Conservation (phyloP, 2,888 invertebrate genomes). For the Brenthis hecate region DNA sequence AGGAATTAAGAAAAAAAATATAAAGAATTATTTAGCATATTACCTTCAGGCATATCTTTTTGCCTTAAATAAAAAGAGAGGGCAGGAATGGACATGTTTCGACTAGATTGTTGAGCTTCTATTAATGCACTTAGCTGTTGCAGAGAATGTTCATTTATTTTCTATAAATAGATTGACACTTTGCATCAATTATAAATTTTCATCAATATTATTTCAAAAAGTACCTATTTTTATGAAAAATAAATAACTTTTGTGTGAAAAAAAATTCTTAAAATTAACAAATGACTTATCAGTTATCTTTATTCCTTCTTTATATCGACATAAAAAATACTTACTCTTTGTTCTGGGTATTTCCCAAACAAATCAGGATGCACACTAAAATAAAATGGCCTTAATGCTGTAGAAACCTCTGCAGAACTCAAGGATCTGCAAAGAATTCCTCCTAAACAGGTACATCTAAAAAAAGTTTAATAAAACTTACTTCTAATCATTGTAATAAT, state of each 20-base stretch:
- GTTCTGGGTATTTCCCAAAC: slow-evolving; percentile 94
- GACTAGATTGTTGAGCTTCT: slow-evolving; percentile 87
- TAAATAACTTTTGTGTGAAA: not conserved
- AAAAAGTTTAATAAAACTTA: not conserved
- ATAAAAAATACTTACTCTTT: slow-evolving; percentile 84
- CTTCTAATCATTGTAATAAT: not conserved
- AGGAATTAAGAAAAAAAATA: too few relatives aligned
- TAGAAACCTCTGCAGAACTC: slow-evolving; percentile 92
- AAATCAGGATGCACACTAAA: slow-evolving; percentile 98
- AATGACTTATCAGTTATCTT: not conserved
- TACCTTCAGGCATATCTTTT: slow-evolving; percentile 82
- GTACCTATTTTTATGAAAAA: too few relatives aligned
- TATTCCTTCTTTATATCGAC: not conserved
- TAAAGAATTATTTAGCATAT: slow-evolving; percentile 9
- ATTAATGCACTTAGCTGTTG: slow-evolving; percentile 93
- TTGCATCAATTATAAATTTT: slow-evolving; percentile 3
- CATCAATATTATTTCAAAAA: too few relatives aligned
- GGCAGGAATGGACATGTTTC: slow-evolving; percentile 81
- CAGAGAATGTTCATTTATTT: slow-evolving; percentile 94
- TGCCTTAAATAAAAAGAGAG: slow-evolving; percentile 91
- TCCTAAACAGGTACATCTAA: slow-evolving; percentile 52
- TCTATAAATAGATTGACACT: slow-evolving; percentile 77
- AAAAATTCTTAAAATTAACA: not conserved
- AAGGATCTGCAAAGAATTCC: slow-evolving; percentile 68
- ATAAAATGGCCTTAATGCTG: slow-evolving; percentile 96